Base-by-base conservation (phyloP, 2,113 vertebrate species). In the Thunnus thynnus region DNA sequence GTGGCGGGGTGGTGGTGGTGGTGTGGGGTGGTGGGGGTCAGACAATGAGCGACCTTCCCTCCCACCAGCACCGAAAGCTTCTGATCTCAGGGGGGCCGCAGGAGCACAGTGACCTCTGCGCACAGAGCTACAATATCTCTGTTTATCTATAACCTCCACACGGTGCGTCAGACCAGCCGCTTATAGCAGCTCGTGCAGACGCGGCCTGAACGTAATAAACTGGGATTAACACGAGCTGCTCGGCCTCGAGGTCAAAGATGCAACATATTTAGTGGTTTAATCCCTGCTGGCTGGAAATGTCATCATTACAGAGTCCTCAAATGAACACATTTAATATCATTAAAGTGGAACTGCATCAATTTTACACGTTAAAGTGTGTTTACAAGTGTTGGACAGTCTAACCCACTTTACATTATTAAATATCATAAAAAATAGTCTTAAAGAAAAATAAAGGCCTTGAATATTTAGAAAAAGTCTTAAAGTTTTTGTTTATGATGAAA, bases 71-170 rank as follows among this genome's bases (percentile, higher is more conserved):
- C 30, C 47, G 14, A 47, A 36, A 22, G 27, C 55, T 41, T 44
- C 13, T 25, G 32, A n/a, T 68, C 51, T 65, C 48, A 36, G 8
- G 54, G 25, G 54, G 32, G 8, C 3, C 2, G 5, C 22, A 20
- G 57, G 72, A 22, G 20, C 67, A 25, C 12, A 7, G 58, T 18
- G 74, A 82, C 86, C 68, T 78, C 65, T 47, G 55, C 46, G 58
- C 50, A 62, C 66, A 44, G 1, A 55, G 44, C 2, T 32, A 41
- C 17, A 2, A 50, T 13, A 62, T 1, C 27, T 36, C 8, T 36
- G 36, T 22, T 44, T 52, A 44, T 30, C 27, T 52, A 3, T 3
- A 1, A 44, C 30, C 9, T 52, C 47, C 20, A 4, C 27, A n/a
- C 7, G 27, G 13, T 6, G 18, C 57, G 9, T 41, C 7, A 36